A percentile compares a stretch with the other conserved stretches of the same genome.
These are phyloP conservation scores for Pristionchus mayeri DNA, from an alignment of 2,888 invertebrate species.

Conservation along the genomic window DNA sequence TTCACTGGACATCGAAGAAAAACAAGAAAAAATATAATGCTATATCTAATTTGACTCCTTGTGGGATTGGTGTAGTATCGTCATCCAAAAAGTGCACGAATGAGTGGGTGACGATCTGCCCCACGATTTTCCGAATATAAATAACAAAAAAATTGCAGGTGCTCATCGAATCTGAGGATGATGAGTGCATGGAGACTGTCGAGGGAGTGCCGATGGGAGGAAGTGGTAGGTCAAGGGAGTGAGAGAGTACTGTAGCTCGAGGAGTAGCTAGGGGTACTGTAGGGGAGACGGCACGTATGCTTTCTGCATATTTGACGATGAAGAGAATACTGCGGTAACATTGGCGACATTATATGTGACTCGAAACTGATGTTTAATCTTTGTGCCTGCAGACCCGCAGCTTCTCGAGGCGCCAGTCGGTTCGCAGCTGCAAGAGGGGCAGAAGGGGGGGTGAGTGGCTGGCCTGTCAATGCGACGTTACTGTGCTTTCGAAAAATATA, in stretches of 20 bases:
- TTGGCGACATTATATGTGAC: background rate
- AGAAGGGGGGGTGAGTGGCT: background rate
- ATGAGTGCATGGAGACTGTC: background rate
- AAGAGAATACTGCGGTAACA: background rate
- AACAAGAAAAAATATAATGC: too few relatives aligned
- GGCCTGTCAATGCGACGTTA: too few relatives aligned
- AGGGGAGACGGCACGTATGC: background rate
- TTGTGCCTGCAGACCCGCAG: background rate
- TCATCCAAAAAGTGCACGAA: too few relatives aligned
- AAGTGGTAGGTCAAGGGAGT: background rate
- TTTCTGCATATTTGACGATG: too few relatives aligned
- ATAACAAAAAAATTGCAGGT: too few relatives aligned
- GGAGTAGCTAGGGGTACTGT: background rate
- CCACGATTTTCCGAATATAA: too few relatives aligned
- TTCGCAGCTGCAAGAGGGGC: background rate
- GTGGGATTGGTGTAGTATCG: too few relatives aligned
- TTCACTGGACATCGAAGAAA: too few relatives aligned
- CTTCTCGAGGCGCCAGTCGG: background rate
- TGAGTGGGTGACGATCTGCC: too few relatives aligned
- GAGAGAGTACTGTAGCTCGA: background rate
- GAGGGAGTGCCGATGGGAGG: background rate
- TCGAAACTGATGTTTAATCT: background rate
- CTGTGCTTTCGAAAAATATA: too few relatives aligned
- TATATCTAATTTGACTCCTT: too few relatives aligned
- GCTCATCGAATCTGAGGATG: too few relatives aligned